Conservation (phyloP, 2,113 vertebrate genomes). For the Sinocyclocheilus maitianheensis region DNA sequence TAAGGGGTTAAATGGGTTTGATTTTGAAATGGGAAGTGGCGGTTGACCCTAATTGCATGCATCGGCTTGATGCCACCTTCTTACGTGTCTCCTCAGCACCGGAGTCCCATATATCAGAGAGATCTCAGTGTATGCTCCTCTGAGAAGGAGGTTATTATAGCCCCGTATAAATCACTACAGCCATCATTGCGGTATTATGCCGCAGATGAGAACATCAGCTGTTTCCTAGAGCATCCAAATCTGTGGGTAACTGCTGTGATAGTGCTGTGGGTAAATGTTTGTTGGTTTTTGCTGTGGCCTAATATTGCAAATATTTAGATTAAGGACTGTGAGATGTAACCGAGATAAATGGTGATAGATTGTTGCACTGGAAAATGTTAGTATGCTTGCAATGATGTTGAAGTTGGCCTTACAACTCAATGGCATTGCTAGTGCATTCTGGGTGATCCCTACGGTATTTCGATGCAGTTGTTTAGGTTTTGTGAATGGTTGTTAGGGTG, state of each 20-base stretch:
- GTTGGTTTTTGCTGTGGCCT: not conserved
- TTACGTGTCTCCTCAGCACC: slow-evolving; percentile 1
- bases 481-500: not conserved
- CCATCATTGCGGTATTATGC: slow-evolving; percentile 28
- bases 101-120: slow-evolving; percentile 43
- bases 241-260: not conserved
- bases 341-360: not conserved
- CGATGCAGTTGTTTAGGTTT: not conserved
- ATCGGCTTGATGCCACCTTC: not conserved
- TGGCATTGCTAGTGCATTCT: not conserved
- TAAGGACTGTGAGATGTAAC: not conserved
- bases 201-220: slow-evolving; percentile 31
- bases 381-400: not conserved
- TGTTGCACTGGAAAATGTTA: not conserved
- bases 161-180: slow-evolving; percentile 43
- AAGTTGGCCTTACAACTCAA: too few relatives aligned
- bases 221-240: not conserved
- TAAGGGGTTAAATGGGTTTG: slow-evolving; percentile 15
- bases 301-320: not conserved
- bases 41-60: slow-evolving; percentile 32
- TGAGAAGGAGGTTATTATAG: slow-evolving; percentile 49
- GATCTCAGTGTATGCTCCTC: slow-evolving; percentile 34
- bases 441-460: not conserved
- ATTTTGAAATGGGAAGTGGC: slow-evolving; percentile 22
- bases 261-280: not conserved